phyloP scores from a whole-genome alignment of 2,113 vertebrate species.

The Gopherus evgoodei region DNA sequence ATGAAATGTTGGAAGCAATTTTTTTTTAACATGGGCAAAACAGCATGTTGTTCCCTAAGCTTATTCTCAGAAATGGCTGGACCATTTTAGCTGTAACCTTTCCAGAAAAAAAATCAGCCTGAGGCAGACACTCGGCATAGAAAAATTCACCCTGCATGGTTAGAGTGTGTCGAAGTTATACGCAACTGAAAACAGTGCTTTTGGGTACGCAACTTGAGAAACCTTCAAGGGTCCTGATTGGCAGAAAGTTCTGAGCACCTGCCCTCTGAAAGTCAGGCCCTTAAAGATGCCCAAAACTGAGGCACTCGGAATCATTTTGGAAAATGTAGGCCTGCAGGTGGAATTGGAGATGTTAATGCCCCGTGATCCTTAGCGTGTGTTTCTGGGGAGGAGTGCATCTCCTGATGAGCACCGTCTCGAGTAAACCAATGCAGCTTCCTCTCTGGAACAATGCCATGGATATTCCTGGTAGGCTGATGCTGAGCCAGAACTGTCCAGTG shows the following conservation, averaged over 20 bases:
- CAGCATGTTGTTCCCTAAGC: rapidly evolving
- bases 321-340: not conserved
- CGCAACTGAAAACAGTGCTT: not conserved
- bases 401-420: not conserved
- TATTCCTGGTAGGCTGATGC: not conserved
- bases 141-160: slow-evolving; percentile 11
- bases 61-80: not conserved
- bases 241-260: not conserved
- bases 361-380: not conserved
- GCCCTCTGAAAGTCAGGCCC: not conserved
- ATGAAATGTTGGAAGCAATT: not conserved
- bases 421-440: not conserved
- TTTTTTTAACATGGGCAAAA: not conserved
- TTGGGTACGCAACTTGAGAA: not conserved
- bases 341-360: not conserved
- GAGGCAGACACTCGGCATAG: not conserved
- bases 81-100: not conserved
- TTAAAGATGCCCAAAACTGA: not conserved
- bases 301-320: not conserved
- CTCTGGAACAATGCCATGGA: not conserved
- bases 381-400: not conserved
- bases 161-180: slow-evolving; percentile 5
- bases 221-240: not conserved
- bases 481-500: not conserved
- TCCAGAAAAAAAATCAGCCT: not conserved